phyloP scores from a whole-genome alignment of 1,140 invertebrate genomes.

The Agraylea sexmaculata region DNA sequence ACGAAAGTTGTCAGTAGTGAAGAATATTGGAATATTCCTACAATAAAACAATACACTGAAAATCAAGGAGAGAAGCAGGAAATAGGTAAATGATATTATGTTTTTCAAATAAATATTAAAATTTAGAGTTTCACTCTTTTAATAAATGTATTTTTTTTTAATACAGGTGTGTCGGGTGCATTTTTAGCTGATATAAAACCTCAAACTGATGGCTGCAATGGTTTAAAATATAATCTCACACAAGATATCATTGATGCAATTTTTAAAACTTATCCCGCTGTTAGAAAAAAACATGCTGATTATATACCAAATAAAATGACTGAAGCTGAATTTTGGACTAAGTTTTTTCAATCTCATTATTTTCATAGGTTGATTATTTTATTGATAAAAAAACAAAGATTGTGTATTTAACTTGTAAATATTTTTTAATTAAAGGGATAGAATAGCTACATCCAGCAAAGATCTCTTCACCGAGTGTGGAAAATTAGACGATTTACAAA shows the following conservation, averaged over 20 bases:
- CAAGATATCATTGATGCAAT: constrained; percentile 95
- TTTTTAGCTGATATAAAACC: constrained; percentile 92
- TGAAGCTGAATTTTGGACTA: constrained; percentile 97
- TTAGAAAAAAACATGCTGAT: constrained; percentile 93
- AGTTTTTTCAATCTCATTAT: constrained; percentile 99
- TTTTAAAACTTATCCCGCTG: constrained; percentile 98
- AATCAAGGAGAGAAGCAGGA: constrained; percentile 65
- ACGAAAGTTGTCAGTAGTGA: constrained; percentile 87
- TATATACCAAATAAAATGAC: constrained; percentile 91
- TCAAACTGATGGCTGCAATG: constrained; percentile 93
- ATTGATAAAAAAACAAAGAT: background rate
- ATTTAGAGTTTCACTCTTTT: background rate
- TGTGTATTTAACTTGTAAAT: background rate
- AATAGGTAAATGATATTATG: constrained; percentile 48
- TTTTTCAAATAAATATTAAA: constrained; percentile 5
- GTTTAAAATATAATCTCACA: constrained; percentile 94
- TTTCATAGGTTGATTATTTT: constrained; percentile 63
- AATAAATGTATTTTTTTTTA: constrained; percentile 15
- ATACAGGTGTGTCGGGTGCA: constrained; percentile 67
- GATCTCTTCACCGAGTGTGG: constrained; percentile 95
- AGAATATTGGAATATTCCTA: constrained; percentile 92
- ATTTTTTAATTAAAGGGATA: constrained; percentile 51
- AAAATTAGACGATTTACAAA: constrained; percentile 84
- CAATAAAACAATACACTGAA: constrained; percentile 60
- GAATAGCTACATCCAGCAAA: constrained; percentile 76